Conservation (phyloP, 2,113 vertebrate genomes). For the Ondatra zibethicus region DNA sequence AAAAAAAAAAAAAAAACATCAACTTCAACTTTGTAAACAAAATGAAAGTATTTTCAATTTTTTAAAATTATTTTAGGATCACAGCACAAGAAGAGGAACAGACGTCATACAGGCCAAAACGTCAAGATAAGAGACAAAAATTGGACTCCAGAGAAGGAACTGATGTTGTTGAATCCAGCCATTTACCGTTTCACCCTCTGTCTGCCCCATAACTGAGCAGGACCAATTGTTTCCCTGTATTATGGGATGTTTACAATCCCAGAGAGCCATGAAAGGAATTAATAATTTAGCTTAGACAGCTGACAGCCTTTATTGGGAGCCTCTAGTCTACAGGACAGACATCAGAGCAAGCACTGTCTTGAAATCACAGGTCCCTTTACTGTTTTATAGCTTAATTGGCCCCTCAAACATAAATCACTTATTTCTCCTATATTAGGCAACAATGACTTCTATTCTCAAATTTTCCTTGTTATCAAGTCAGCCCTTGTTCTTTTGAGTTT, state of each 20-base stretch:
- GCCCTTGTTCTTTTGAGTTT: constrained; percentile 88
- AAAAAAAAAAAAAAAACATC: constrained; percentile 48
- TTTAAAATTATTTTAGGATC: constrained; percentile 42
- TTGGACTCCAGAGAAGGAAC: constrained; percentile 80
- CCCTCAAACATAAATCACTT: constrained; percentile 93
- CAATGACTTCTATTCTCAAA: constrained; percentile 92
- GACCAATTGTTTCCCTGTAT: constrained; percentile 91
- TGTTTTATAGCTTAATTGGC: constrained; percentile 94
- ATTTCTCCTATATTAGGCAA: constrained; percentile 91
- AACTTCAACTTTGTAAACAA: constrained; percentile 47
- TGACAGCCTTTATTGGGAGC: constrained; percentile 88
- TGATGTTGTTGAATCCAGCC: constrained; percentile 90
- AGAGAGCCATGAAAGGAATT: constrained; percentile 89
- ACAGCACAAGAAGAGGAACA: constrained; percentile 38
- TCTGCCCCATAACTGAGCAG: constrained; percentile 89
- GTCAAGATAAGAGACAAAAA: constrained; percentile 78
- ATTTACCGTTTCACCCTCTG: constrained; percentile 92
- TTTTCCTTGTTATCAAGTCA: constrained; percentile 87
- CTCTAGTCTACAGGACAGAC: constrained; percentile 85
- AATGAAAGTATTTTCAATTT: constrained; percentile 60
- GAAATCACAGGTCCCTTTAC: constrained; percentile 86
- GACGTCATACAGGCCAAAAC: constrained; percentile 52
- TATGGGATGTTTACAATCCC: constrained; percentile 91
- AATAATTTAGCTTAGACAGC: constrained; percentile 87
- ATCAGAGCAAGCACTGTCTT: constrained; percentile 82